phyloP scores from a whole-genome alignment of 2,888 invertebrate genomes.

The Stenolophus ochropezus region DNA sequence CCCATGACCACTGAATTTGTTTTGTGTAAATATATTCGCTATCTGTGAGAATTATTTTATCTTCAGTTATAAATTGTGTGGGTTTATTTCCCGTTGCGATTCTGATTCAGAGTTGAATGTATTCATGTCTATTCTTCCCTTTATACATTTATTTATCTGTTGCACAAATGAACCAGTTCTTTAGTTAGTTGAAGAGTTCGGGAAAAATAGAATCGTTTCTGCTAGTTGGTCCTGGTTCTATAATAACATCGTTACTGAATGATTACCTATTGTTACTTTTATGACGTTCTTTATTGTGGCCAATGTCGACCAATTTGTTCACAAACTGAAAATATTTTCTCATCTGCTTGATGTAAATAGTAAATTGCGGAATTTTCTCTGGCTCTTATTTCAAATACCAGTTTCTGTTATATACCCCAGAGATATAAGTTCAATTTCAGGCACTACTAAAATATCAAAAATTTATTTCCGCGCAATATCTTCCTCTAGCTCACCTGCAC shows the following conservation, averaged over 20 bases:
- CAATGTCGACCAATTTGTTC: not conserved
- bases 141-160: constrained; percentile 42
- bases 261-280: constrained; percentile 32
- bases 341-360: not conserved
- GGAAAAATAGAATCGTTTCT: not conserved
- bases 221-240: not conserved
- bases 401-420: not conserved
- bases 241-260: constrained; percentile 19
- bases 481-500: not conserved
- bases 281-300: not conserved
- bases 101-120: not conserved
- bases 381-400: not conserved
- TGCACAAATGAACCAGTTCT: not conserved
- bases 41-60: constrained; percentile 31
- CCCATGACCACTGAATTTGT: not conserved
- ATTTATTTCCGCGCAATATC: not conserved
- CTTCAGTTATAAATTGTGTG: constrained; percentile 19
- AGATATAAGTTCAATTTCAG: not conserved
- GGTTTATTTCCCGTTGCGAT: constrained; percentile 12
- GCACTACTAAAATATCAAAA: not conserved
- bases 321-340: constrained; percentile 13
- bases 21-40: constrained; percentile 14
- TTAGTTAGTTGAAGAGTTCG: not conserved
- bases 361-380: not conserved
- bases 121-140: constrained; percentile 9